Evolutionary conservation across 2,797 vertebrate genomes (phyloP).

Genomic region (Sebastolobus altivelis): DNA sequence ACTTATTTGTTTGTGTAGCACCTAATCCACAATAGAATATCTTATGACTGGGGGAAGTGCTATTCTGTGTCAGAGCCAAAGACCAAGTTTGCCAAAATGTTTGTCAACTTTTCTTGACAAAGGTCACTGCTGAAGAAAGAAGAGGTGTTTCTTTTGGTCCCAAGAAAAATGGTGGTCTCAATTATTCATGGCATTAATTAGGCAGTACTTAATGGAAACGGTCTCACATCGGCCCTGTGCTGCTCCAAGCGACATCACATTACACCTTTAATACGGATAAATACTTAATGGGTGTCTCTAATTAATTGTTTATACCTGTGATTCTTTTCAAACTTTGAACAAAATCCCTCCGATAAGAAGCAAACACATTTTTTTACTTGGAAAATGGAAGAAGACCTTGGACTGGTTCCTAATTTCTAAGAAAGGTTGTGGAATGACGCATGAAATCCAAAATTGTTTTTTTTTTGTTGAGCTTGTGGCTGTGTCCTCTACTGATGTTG

Average conservation of each 20-base stretch:
- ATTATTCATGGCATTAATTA: constrained; percentile 85
- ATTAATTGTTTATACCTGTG: constrained; percentile 83
- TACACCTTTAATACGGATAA: constrained; percentile 84
- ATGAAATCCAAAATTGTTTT: constrained; percentile 1
- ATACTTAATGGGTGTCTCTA: constrained; percentile 81
- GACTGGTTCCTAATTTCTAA: background rate
- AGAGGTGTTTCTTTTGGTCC: constrained; percentile 69
- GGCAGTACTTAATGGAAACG: constrained; percentile 82
- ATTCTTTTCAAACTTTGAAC: constrained; percentile 77
- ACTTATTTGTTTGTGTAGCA: constrained; percentile 43
- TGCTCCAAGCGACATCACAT: constrained; percentile 83
- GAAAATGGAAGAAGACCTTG: constrained; percentile 6
- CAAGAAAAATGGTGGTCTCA: constrained; percentile 80
- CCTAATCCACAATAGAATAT: constrained; percentile 51
- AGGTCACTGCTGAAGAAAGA: constrained; percentile 72
- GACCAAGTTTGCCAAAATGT: constrained; percentile 60
- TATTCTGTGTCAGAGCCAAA: constrained; percentile 34
- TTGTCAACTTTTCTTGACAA: constrained; percentile 72
- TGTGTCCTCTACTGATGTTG: constrained; percentile 59
- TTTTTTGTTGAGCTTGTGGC: constrained; percentile 39
- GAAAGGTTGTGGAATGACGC: constrained; percentile 15
- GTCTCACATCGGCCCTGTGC: constrained; percentile 73
- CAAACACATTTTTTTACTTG: constrained; percentile 32
- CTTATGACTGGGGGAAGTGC: constrained; percentile 7
- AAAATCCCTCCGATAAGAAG: constrained; percentile 42